These are phyloP conservation scores for Cyprinodon brontotheroides DNA, from an alignment of 2,113 vertebrate species.

Conservation along the genomic window DNA sequence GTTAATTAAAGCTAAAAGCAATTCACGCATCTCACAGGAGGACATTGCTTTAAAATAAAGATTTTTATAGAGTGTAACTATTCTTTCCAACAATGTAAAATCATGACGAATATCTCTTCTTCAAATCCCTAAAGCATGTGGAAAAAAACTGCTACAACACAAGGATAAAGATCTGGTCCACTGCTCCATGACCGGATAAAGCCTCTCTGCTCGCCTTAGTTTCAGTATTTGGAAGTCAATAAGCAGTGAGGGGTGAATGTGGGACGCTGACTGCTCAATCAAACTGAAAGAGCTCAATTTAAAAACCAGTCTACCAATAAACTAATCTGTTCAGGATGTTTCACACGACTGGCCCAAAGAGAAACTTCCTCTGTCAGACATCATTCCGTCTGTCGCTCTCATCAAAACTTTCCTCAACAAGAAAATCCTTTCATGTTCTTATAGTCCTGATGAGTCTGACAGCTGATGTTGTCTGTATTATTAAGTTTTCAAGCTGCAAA, in stretches of 20 bases:
- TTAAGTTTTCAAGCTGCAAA: constrained; percentile 33
- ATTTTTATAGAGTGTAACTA: too few species aligned
- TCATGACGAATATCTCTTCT: too few species aligned
- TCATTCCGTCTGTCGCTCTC: background rate
- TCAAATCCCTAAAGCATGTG: too few species aligned
- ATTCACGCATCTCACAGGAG: too few species aligned
- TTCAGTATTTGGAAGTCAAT: background rate
- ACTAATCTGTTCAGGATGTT: background rate
- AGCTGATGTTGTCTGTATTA: constrained; percentile 14
- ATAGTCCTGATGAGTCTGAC: constrained; percentile 27
- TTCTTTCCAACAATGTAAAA: too few species aligned
- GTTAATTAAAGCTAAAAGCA: too few species aligned
- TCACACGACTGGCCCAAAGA: background rate
- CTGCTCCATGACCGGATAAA: background rate
- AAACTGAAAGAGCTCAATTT: background rate
- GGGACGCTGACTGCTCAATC: background rate
- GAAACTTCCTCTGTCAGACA: background rate
- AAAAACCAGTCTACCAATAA: background rate
- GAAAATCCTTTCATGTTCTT: background rate
- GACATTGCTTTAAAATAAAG: too few species aligned
- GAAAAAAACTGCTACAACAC: too few species aligned
- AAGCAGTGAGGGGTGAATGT: background rate
- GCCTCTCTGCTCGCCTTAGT: background rate
- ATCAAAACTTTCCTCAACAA: background rate
- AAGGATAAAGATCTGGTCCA: too few species aligned